These are phyloP conservation scores for Scaptomyza tumidula DNA, from an alignment of 2,888 invertebrate species.

Conservation along the genomic window DNA sequence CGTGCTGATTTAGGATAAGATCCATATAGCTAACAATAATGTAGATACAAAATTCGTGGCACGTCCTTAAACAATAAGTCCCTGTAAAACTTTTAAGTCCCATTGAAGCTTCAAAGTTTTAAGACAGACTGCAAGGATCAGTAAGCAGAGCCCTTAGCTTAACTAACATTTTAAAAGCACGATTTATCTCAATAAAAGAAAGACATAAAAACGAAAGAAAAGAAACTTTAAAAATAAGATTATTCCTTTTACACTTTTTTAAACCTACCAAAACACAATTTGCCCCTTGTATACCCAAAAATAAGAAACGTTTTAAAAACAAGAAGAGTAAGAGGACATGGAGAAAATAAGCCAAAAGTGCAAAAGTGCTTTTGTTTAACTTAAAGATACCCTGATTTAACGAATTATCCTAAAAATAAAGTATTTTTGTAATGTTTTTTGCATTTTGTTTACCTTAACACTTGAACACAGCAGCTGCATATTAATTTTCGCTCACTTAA, in stretches of 20 bases:
- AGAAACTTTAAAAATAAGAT: neutral
- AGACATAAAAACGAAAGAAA: neutral
- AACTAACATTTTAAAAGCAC: neutral
- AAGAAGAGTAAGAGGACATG: no score
- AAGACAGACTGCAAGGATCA: neutral
- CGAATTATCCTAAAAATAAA: no score
- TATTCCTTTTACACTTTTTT: neutral
- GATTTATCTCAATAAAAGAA: neutral
- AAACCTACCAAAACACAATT: neutral
- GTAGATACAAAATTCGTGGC: neutral
- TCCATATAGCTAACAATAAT: no score
- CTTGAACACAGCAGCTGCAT: no score
- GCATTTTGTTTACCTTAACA: no score
- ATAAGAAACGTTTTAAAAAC: no score
- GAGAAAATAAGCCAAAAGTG: no score
- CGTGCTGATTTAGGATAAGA: no score
- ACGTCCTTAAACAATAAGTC: neutral
- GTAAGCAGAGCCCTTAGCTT: neutral
- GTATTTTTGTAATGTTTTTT: no score
- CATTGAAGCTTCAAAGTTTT: neutral
- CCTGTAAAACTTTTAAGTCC: neutral
- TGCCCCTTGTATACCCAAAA: neutral
- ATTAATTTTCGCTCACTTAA: no score
- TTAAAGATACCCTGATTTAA: no score
- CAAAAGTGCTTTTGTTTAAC: no score